Conservation (phyloP, 2,113 vertebrate species). For the Asarcornis scutulata region DNA sequence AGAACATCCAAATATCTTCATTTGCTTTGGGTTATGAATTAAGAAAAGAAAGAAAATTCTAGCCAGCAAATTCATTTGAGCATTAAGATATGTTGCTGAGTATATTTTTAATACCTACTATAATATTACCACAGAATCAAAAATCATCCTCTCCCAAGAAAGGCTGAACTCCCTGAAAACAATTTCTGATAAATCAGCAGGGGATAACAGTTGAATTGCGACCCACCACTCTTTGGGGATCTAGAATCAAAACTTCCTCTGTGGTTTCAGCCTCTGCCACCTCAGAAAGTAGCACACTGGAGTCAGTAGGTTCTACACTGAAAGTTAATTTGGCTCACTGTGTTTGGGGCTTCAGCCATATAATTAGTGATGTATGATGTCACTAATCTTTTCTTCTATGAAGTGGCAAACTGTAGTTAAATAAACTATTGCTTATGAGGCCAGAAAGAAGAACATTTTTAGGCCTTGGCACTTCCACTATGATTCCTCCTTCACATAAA, state of each 20-base stretch:
- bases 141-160: neutral
- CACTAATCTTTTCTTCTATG: neutral
- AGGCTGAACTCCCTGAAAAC: neutral
- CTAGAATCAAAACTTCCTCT: neutral
- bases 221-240: neutral
- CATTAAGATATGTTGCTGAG: neutral
- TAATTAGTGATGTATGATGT: constrained; percentile 2
- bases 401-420: neutral
- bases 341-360: neutral
- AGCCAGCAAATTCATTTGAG: neutral
- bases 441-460: constrained; percentile 11
- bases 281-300: neutral
- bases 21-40: neutral
- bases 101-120: neutral
- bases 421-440: neutral
- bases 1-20: neutral
- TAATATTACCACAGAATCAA: neutral
- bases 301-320: neutral
- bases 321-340: constrained; percentile 11
- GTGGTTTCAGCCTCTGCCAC: neutral
- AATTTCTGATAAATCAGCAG: constrained; percentile 30
- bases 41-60: neutral
- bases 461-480: neutral
- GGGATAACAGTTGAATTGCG: neutral
- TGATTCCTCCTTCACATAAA: neutral